Conservation (phyloP, 2,113 vertebrate species). For the Mustelus asterias region DNA sequence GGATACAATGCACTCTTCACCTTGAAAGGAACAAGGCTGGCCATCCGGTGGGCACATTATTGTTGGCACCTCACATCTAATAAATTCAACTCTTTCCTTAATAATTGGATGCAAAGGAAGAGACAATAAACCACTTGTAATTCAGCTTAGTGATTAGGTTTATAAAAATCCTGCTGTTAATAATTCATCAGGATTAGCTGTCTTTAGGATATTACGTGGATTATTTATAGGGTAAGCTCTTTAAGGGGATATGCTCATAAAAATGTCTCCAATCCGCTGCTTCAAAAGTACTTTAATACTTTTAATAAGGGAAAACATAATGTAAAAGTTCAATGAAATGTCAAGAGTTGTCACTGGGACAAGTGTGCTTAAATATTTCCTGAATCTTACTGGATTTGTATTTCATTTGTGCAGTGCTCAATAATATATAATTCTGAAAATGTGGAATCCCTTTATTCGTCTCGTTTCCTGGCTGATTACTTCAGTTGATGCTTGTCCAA, state of each 20-base stretch:
- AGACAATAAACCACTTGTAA: not conserved
- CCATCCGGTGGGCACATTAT: not conserved
- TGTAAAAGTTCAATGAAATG: not conserved
- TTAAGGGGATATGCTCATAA: not conserved
- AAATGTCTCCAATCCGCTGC: not conserved
- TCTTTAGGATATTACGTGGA: not conserved
- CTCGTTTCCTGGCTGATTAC: constrained; percentile 6
- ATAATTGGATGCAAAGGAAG: not conserved
- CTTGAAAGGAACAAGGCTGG: not conserved
- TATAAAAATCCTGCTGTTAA: not conserved
- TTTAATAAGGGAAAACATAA: not conserved
- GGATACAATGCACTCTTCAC: not conserved
- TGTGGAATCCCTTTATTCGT: not conserved
- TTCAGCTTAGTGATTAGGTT: too few relatives aligned
- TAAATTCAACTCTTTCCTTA: not conserved
- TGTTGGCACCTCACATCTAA: not conserved
- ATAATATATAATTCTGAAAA: not conserved
- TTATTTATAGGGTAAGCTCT: not conserved
- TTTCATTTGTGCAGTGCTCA: not conserved
- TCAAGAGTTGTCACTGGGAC: not conserved
- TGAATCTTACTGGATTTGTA: not conserved
- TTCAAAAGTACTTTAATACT: not conserved
- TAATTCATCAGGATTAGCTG: not conserved
- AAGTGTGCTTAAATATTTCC: not conserved
- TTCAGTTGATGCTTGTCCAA: not conserved